Evolutionary conservation across 2,888 invertebrate genomes (phyloP).

Genomic region (Drosophila colorata): DNA sequence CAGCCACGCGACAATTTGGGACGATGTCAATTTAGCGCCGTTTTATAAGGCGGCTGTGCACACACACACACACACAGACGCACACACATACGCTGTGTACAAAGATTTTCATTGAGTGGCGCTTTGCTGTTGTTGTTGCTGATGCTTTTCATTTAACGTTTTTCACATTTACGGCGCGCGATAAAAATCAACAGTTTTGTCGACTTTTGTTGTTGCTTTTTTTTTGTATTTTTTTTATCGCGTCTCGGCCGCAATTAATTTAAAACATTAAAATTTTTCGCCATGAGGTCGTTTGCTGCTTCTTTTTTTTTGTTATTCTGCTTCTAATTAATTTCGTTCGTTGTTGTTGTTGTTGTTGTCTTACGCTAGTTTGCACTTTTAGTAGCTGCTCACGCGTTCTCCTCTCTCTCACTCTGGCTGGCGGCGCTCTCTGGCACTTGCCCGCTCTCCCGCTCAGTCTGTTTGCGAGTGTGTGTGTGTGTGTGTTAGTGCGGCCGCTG

Average conservation of each 20-base stretch:
- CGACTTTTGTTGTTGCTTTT: conserved; percentile 20
- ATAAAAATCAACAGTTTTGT: conserved; percentile 72
- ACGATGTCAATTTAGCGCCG: conserved; percentile 63
- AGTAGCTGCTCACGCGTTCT: conserved; percentile 44
- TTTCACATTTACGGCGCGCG: conserved; percentile 54
- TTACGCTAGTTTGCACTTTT: conserved; percentile 65
- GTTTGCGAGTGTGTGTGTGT: conserved; percentile 12
- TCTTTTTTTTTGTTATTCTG: conserved; percentile 28
- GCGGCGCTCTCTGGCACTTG: conserved; percentile 7
- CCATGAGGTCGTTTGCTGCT: conserved; percentile 47
- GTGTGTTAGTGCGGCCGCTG: conserved; percentile 23
- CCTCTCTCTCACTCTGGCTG: conserved; percentile 13
- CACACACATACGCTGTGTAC: conserved; percentile 25
- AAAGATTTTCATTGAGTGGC: conserved; percentile 66
- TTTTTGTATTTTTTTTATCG: conserved; percentile 47
- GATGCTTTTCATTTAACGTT: conserved; percentile 37
- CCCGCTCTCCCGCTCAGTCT: conserved; percentile 17
- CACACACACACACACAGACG: conserved; percentile 1
- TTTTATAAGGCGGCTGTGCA: conserved; percentile 54
- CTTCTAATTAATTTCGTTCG: conserved; percentile 14
- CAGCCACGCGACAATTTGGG: conserved; percentile 65
- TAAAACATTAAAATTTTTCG: conserved; percentile 68
- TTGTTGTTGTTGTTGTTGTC: conserved; percentile 46
- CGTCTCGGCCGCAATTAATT: conserved; percentile 65
- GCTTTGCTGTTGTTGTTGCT: conserved; percentile 35